Evolutionary conservation across 2,113 vertebrate genomes (phyloP), one percentile per base, ranked within the genome.

Genomic region (Myrmecobius fasciatus): DNA sequence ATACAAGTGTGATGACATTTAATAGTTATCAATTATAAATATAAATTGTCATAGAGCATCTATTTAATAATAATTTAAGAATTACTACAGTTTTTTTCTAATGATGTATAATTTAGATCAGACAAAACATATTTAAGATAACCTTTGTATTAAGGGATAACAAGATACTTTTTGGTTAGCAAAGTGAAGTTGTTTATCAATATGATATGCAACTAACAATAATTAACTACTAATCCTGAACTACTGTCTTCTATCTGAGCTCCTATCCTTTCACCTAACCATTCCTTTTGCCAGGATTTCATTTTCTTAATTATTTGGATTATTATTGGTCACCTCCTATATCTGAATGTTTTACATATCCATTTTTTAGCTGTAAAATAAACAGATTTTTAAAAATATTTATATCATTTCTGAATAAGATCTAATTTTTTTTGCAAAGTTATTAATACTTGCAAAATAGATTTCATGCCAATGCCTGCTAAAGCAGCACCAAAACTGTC

Each of bases 381-480:
- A 54, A 91, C 14, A 89, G 26, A 53, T 56, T 91, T 53, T 83
- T 92, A 12, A 93, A 60, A 94, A 36, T 54, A 89, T 94, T 91
- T n/a, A 52, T 93, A 60, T 89, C 91, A 90, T 53, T 49, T 46
- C 2, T 52, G 20, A 88, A 60, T 95, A 89, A 60, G 83, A 92
- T 53, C 56, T 53, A 94, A 36, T 1, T 56, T 54, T 54, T 43
- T 26, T 1, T 22, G 28, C 90, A 88, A 48, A 75, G 49, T 90
- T 75, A 83, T 43, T 90, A 36, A 47, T 47, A 49, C 49, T 51
- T 51, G 9, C 49, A 51, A 51, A 51, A 47, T 28, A 89, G 49
- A 91, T 0, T 31, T n/a, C 92, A 92, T 31, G 12, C 28, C 6
- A 47, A 43, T 10, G 3, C 36, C 48, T 14, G 26, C 8, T 25